phyloP scores from a whole-genome alignment of 2,113 vertebrate genomes.

The Perca fluviatilis region DNA sequence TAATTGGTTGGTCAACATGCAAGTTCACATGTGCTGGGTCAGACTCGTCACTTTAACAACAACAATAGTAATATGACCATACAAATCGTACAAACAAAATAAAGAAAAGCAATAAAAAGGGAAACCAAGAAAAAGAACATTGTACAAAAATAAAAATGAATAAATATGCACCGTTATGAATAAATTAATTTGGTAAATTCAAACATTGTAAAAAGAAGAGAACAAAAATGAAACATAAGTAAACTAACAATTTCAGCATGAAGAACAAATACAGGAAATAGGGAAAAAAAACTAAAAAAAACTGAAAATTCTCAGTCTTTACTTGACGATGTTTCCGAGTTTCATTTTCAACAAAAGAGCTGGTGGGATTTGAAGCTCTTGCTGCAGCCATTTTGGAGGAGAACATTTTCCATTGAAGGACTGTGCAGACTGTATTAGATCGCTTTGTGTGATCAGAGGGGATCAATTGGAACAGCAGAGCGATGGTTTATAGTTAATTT shows the following conservation, averaged over 20 bases:
- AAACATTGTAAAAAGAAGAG: slow-evolving; percentile 68
- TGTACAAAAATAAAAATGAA: slow-evolving; percentile 82
- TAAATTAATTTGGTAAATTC: slow-evolving; percentile 84
- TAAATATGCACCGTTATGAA: slow-evolving; percentile 85
- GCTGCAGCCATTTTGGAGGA: slow-evolving; percentile 24
- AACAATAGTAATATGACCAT: slow-evolving; percentile 55
- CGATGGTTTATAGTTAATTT: slow-evolving; percentile 1
- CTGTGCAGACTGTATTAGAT: neutral
- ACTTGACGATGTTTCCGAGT: neutral
- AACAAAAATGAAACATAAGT: slow-evolving; percentile 61
- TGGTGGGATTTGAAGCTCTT: slow-evolving; percentile 43
- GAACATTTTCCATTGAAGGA: slow-evolving; percentile 1
- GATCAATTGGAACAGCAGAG: slow-evolving; percentile 6
- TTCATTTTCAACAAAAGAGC: slow-evolving; percentile 8
- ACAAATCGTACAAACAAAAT: slow-evolving; percentile 46
- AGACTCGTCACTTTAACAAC: slow-evolving; percentile 43
- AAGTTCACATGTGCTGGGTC: slow-evolving; percentile 60
- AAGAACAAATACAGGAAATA: slow-evolving; percentile 53
- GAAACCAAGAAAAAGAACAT: slow-evolving; percentile 27
- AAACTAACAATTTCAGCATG: slow-evolving; percentile 71
- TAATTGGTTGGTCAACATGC: slow-evolving; percentile 53
- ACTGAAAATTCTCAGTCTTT: slow-evolving; percentile 36
- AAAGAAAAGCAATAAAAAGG: slow-evolving; percentile 40
- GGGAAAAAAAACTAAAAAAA: slow-evolving; percentile 1
- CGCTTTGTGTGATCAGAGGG: slow-evolving; percentile 18